Conservation (phyloP, 2,888 invertebrate genomes). For the Julus scandinavius region DNA sequence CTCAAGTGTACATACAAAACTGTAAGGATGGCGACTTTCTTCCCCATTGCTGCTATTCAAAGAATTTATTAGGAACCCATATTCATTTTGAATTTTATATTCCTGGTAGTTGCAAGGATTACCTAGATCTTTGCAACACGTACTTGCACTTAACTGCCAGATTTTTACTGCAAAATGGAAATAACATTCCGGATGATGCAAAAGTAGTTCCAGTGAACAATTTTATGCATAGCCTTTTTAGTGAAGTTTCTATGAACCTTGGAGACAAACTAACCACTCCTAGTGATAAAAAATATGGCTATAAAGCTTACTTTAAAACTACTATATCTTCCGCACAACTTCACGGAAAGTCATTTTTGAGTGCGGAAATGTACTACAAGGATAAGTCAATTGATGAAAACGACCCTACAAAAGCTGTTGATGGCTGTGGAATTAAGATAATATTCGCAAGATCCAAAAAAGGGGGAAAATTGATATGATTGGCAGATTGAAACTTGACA, state of each 20-base stretch:
- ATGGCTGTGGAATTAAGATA: background rate
- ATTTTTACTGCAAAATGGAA: too few species aligned
- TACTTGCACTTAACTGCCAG: too few species aligned
- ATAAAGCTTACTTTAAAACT: slow-evolving; percentile 9
- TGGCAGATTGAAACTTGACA: background rate
- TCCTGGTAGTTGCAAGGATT: background rate
- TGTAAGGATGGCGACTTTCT: background rate
- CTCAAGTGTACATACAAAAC: background rate
- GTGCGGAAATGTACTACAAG: slow-evolving; percentile 2
- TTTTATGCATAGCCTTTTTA: background rate
- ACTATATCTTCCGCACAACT: background rate
- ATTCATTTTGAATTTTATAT: background rate
- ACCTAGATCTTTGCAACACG: background rate
- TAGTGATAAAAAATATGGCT: background rate
- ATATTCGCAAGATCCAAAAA: background rate
- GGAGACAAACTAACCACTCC: background rate
- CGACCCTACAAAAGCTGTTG: background rate
- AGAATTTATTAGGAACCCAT: too few species aligned
- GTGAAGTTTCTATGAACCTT: background rate
- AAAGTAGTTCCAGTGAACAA: background rate
- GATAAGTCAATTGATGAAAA: background rate
- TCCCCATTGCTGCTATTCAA: background rate
- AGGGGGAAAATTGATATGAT: background rate
- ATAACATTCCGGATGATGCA: background rate
- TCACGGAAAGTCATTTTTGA: background rate